Evolutionary conservation across 2,888 invertebrate genomes (phyloP).

Genomic region (Drosophila leonis): DNA sequence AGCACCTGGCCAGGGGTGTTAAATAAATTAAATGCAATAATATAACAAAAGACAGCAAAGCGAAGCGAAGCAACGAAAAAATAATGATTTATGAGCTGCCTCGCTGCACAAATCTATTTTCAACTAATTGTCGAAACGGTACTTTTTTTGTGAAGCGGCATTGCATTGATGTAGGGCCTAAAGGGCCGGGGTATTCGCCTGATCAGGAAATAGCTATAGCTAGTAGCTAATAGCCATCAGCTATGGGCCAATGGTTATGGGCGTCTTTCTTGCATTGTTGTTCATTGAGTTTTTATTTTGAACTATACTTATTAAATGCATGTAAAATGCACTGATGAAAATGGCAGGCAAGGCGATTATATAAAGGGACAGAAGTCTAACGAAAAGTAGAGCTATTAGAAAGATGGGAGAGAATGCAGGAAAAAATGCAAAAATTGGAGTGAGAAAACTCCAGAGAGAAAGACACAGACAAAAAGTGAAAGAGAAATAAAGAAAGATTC

Average conservation of each 20-base stretch:
- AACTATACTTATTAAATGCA: too few species aligned
- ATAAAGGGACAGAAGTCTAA: neutral
- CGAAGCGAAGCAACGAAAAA: conserved; percentile 18
- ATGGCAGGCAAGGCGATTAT: neutral
- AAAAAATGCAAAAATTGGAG: too few species aligned
- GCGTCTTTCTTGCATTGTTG: neutral
- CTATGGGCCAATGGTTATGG: neutral
- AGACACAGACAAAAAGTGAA: too few species aligned
- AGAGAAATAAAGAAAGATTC: too few species aligned
- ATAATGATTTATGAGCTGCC: conserved; percentile 54
- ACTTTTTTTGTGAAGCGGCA: conserved; percentile 31
- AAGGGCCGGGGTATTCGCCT: too few species aligned
- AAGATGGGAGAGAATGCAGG: too few species aligned
- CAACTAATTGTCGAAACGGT: conserved; percentile 66
- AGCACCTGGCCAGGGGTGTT: conserved; percentile 27
- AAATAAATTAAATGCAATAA: conserved; percentile 56
- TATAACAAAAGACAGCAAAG: conserved; percentile 22
- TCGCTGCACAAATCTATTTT: conserved; percentile 62
- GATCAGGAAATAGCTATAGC: conserved; percentile 5
- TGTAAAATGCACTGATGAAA: neutral
- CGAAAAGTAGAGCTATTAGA: too few species aligned
- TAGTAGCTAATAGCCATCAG: neutral
- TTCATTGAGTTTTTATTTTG: neutral
- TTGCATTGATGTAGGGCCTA: conserved; percentile 31
- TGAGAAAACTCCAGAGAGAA: too few species aligned